Evolutionary conservation across 2,888 invertebrate genomes (phyloP), one percentile per base, ranked within the genome.

Genomic region (Brachycybe producta): DNA sequence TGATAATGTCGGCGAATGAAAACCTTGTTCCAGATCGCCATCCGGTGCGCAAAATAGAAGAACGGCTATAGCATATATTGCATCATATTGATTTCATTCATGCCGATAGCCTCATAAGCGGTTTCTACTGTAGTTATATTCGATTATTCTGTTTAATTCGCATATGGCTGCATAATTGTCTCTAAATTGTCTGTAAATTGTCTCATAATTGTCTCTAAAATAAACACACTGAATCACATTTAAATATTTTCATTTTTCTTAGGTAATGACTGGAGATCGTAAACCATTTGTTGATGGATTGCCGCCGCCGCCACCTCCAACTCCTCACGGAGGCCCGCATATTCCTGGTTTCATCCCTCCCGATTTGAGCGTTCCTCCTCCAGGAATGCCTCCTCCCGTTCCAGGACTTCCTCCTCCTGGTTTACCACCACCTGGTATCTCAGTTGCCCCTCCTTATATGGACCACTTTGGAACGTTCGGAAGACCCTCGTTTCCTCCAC

Each of bases 371-470:
- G 55, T 60, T n/a, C 58, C 61, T 5, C 57, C 61, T 7, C 59
- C 64, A 62, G 53, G 62, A 59, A 48, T 67, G 63, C 36, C 62
- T 32, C 61, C 56, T 13, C 51, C 55, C 15, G 38, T 11, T 15
- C 39, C 41, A 7, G 2, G 51, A 49, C 13, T 56, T 49, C 32
- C 54, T 43, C 4, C 55, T 44, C 23, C 53, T 49, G 27, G 52
- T 52, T 5, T 53, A 52, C 24, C 27, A 40, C 13, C 57, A 52
- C 35, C 11, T 13, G 3, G 27, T n/a, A 27, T 13, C n/a, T 15
- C 19, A n/a, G 4, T 41, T n/a, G 28, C 35, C 15, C 40, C 49
- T 11, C 21, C 41, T 15, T 40, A 49, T 41, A 11, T 7, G 13
- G 47, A 47, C 24, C 47, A 35, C 26, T 47, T 38, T 26, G 47